These are phyloP conservation scores for Hiodon alosoides DNA, from an alignment of 2,113 vertebrate species.

Conservation along the genomic window DNA sequence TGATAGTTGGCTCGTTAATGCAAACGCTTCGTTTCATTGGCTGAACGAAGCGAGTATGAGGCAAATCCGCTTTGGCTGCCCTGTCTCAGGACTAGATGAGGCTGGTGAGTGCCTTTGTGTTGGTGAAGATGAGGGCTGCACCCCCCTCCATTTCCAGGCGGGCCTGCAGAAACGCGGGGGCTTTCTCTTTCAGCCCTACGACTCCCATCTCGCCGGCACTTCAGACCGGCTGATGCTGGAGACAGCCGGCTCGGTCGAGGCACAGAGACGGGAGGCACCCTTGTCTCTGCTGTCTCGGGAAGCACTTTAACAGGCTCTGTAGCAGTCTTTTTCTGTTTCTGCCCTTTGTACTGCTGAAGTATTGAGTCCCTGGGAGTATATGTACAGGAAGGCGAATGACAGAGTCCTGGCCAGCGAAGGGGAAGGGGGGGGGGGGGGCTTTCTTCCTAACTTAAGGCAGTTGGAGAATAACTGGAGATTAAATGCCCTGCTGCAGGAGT, in stretches of 20 bases:
- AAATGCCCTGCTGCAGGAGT: slow-evolving; percentile 54
- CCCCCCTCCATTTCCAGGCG: slow-evolving; percentile 33
- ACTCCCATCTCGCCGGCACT: slow-evolving; percentile 19
- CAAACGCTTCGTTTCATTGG: neutral
- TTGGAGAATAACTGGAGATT: slow-evolving; percentile 57
- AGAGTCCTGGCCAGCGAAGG: slow-evolving; percentile 6
- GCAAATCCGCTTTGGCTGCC: slow-evolving; percentile 18
- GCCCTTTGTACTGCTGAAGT: slow-evolving; percentile 31
- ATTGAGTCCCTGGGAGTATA: slow-evolving; percentile 11
- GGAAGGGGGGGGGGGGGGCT: slow-evolving; percentile 29
- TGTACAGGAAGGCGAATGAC: neutral
- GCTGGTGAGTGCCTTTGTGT: slow-evolving; percentile 28
- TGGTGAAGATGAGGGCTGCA: slow-evolving; percentile 36
- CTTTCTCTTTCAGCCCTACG: slow-evolving; percentile 42
- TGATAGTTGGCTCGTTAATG: neutral
- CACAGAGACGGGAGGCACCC: neutral
- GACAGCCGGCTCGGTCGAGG: slow-evolving; percentile 15
- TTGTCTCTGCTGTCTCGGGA: neutral
- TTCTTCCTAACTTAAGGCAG: slow-evolving; percentile 52
- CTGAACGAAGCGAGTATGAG: slow-evolving; percentile 21
- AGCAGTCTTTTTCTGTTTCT: slow-evolving; percentile 1
- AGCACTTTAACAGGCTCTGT: neutral
- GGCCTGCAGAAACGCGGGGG: slow-evolving; percentile 18
- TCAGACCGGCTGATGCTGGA: slow-evolving; percentile 40
- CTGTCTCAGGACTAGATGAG: slow-evolving; percentile 1